Conservation (phyloP, 35 echinoderm and acorn worm genomes). For the Ptychodera flava region DNA sequence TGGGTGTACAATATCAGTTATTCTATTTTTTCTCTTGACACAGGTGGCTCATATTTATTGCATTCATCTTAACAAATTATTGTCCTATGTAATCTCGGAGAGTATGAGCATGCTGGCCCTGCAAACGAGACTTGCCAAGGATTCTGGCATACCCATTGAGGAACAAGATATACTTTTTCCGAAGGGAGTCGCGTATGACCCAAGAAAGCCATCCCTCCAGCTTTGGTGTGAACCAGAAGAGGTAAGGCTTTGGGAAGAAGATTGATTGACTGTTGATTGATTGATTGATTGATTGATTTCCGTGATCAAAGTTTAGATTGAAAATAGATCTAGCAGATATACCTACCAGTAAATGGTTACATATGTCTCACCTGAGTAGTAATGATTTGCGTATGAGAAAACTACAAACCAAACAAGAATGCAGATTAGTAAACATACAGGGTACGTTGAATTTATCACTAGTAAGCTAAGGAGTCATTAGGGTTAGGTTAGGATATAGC, state of each 20-base stretch:
- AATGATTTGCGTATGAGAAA: no score
- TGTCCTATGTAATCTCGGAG: constrained; percentile 2
- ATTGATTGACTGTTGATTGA: no score
- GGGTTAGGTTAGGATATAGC: no score
- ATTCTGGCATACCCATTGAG: constrained; percentile 20
- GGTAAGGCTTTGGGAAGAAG: not conserved
- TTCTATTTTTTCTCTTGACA: not conserved
- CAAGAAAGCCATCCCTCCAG: constrained; percentile 9
- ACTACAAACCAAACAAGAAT: no score
- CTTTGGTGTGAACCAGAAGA: constrained; percentile 15
- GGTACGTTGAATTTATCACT: no score
- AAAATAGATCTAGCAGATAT: no score
- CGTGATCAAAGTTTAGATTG: no score
- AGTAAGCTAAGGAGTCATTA: no score
- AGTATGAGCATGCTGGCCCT: not conserved
- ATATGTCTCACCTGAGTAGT: no score
- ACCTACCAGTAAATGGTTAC: no score
- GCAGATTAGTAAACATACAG: no score
- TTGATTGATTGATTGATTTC: no score
- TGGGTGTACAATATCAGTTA: not conserved
- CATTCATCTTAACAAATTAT: constrained; percentile 12
- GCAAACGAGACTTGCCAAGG: constrained; percentile 13
- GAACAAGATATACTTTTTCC: constrained; percentile 40
- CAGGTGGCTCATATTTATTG: constrained; percentile 28
- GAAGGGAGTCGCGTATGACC: constrained; percentile 13